Evolutionary conservation across 2,888 invertebrate genomes (phyloP).

Genomic region (Incurvaria masculella): DNA sequence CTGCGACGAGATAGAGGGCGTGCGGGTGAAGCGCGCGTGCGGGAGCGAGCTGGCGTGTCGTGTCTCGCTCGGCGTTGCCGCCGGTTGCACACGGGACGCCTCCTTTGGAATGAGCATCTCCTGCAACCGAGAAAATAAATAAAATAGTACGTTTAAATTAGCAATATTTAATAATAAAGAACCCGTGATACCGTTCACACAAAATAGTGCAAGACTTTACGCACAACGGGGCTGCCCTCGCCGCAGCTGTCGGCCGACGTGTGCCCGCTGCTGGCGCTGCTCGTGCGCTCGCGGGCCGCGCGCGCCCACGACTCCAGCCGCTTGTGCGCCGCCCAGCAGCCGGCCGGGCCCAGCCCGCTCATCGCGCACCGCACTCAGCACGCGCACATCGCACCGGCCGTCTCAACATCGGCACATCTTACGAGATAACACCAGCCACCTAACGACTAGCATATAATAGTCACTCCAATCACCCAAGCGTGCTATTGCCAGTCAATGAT

Average conservation of each 20-base stretch:
- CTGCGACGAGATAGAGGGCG: conserved; percentile 67
- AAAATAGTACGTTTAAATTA: no score
- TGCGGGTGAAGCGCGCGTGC: conserved; percentile 57
- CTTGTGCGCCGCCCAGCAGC: conserved; percentile 76
- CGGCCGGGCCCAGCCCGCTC: conserved; percentile 70
- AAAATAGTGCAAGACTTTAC: conserved; percentile 23
- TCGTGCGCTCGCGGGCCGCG: conserved; percentile 66
- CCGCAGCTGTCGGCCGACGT: conserved; percentile 53
- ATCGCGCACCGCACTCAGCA: no score
- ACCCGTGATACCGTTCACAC: no score
- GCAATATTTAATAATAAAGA: no score
- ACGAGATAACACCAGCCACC: no score
- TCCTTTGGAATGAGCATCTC: conserved; percentile 50
- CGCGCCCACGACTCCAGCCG: conserved; percentile 73
- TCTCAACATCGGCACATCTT: no score
- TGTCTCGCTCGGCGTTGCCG: conserved; percentile 51
- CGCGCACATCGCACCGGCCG: no score
- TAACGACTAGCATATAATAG: no score
- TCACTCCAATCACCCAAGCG: no score
- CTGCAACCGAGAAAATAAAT: no score
- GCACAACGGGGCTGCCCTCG: conserved; percentile 44
- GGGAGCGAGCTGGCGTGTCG: conserved; percentile 59
- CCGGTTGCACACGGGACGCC: conserved; percentile 49
- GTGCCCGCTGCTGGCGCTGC: conserved; percentile 53
- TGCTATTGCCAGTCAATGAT: no score